Percentiles rank a stretch among this genome's conserved stretches.
phyloP scores from a whole-genome alignment of 1,140 invertebrate genomes.

The Pseudomyrmex sp. region DNA sequence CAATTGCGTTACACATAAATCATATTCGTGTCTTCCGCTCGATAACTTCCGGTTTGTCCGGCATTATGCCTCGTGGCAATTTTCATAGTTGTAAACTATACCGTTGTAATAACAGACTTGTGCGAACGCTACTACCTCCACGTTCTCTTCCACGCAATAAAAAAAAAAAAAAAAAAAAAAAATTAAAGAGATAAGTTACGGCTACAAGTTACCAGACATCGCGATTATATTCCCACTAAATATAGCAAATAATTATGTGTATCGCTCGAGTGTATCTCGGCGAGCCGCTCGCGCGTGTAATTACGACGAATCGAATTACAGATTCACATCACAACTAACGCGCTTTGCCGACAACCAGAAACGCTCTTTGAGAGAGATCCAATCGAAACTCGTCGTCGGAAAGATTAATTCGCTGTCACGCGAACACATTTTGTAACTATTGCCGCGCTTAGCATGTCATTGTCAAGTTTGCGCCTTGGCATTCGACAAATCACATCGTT shows the following conservation, averaged over 20 bases:
- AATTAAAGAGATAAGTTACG: background rate
- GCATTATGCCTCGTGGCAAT: background rate
- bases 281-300: constrained; percentile 37
- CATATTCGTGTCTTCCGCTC: background rate
- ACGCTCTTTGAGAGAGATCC: no score
- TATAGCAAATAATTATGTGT: constrained; percentile 27
- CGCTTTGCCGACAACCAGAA: background rate
- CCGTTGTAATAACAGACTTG: background rate
- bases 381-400: background rate
- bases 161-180: no score
- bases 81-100: background rate
- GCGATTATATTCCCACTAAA: background rate
- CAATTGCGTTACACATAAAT: constrained; percentile 26
- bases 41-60: background rate
- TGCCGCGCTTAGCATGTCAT: background rate
- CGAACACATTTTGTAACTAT: constrained; percentile 1
- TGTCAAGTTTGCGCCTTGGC: constrained; percentile 38
- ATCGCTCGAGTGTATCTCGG: constrained; percentile 35
- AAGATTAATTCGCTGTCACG: constrained; percentile 1
- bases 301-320: constrained; percentile 47
- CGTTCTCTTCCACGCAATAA: background rate
- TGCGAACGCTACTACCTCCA: background rate
- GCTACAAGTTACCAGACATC: background rate
- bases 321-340: constrained; percentile 29
- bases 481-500: constrained; percentile 2